These are phyloP conservation scores for Campoplex capitator DNA, from an alignment of 2,888 invertebrate genomes.

Conservation along the genomic window DNA sequence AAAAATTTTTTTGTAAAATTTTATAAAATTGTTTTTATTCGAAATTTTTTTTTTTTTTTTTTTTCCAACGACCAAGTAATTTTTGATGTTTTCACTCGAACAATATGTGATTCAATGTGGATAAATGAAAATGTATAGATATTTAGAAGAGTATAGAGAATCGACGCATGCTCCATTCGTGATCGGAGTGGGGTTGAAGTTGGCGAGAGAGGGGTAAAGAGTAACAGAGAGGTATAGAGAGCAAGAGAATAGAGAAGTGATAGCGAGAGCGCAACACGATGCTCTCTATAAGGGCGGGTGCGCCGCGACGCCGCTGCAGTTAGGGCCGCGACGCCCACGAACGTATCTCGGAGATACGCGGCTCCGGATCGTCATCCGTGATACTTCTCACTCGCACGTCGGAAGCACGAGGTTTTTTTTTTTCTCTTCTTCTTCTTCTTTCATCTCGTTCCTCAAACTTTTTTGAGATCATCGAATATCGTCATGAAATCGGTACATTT, in stretches of 20 bases:
- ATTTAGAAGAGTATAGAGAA: background rate
- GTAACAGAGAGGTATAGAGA: background rate
- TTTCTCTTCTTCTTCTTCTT: too few relatives aligned
- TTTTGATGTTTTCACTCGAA: background rate
- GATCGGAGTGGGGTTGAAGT: slow-evolving; percentile 30
- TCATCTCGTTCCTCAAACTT: background rate
- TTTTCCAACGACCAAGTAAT: too few relatives aligned
- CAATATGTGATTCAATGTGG: background rate
- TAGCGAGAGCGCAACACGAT: slow-evolving; percentile 78
- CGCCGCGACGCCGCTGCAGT: slow-evolving; percentile 83
- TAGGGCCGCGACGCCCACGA: slow-evolving; percentile 82
- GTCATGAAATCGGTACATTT: background rate
- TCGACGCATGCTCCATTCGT: slow-evolving; percentile 52
- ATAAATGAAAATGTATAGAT: background rate
- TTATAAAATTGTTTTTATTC: too few relatives aligned
- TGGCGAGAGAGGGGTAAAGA: background rate
- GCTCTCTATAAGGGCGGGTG: slow-evolving; percentile 83
- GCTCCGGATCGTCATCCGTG: background rate
- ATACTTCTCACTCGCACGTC: background rate
- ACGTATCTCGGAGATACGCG: slow-evolving; percentile 46
- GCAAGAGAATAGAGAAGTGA: slow-evolving; percentile 51
- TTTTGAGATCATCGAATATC: background rate
- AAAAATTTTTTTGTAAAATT: too few relatives aligned
- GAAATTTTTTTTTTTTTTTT: background rate
- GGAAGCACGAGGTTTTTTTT: slow-evolving; percentile 62